Evolutionary conservation across 2,797 vertebrate species (phyloP), one percentile per base, ranked within the genome.

Genomic region (Diplodus puntazzo): DNA sequence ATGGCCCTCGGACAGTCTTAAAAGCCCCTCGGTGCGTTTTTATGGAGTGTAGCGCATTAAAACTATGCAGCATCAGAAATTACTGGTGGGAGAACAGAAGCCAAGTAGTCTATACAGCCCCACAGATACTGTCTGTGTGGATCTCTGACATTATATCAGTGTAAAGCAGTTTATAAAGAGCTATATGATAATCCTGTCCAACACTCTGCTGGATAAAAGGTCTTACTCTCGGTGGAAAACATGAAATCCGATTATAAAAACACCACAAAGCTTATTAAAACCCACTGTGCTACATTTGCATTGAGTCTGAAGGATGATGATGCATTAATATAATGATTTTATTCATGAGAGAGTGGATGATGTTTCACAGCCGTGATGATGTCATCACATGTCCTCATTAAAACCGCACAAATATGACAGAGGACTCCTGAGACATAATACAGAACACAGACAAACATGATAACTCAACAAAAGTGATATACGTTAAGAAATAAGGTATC

Each of bases 131-230:
- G 42, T 18, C 18, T 8, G 3, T 61, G 39, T 39, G 9, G 64
- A 63, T 69, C 69, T 62, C 81, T 73, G 63, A 86, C 70, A n/a
- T 58, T 66, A 21, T 57, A 39, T 59, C 5, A 43, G 18, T 64
- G 21, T 57, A 25, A 17, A 79, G 64, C 52, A 48, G 46, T 62
- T 69, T 67, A 55, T 61, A 17, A 46, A 62, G 39, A 69, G 48
- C 43, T 49, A 34, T 58, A 55, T 18, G 18, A 1, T 67, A 69
- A 79, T 64, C 73, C 42, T 11, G 14, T 63, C 57, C 64, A 61
- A 30, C 20, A 39, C 11, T 20, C 1, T 60, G 2, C 66, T 39
- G 54, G 30, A 62, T 50, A 2, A 46, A 52, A 39, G 39, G 10
- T 39, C 39, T 39, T 39, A 11, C 39, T 39, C 39, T 39, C 11